A percentile compares a stretch with the other conserved stretches of the same genome.
These are phyloP conservation scores for Sebastiscus albofasciatus DNA, from an alignment of 2,797 vertebrate genomes.

Conservation along the genomic window DNA sequence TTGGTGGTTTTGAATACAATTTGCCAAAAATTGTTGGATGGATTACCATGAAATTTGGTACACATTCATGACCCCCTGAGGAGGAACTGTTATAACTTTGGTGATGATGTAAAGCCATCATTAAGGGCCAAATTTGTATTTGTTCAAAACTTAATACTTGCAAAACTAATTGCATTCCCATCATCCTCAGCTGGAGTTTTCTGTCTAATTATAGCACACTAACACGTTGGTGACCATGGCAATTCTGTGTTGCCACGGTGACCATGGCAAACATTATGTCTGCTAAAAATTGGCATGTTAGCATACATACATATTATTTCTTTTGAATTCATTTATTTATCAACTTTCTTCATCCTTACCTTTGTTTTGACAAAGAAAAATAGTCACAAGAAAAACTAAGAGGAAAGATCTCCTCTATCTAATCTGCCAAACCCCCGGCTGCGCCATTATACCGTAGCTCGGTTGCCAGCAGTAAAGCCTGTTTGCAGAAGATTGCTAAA, in stretches of 20 bases:
- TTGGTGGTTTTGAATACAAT: background rate
- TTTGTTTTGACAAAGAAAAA: background rate
- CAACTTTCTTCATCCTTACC: background rate
- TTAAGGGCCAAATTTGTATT: background rate
- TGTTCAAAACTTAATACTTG: background rate
- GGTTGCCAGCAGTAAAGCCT: background rate
- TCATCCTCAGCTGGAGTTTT: background rate
- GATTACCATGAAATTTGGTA: background rate
- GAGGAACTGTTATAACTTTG: background rate
- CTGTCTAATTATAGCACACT: background rate
- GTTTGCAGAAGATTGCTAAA: background rate
- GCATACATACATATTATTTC: background rate
- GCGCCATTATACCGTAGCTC: background rate
- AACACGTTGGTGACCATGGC: background rate
- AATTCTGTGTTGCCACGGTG: background rate
- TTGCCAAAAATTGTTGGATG: background rate
- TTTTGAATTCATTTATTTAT: background rate
- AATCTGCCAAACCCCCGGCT: background rate
- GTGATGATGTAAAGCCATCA: background rate
- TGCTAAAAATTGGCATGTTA: background rate
- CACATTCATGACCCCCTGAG: background rate
- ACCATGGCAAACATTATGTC: background rate
- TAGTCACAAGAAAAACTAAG: background rate
- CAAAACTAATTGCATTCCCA: background rate
- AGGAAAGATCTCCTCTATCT: background rate